Base-by-base conservation (phyloP, 2,113 vertebrate species). In the Cololabis saira region DNA sequence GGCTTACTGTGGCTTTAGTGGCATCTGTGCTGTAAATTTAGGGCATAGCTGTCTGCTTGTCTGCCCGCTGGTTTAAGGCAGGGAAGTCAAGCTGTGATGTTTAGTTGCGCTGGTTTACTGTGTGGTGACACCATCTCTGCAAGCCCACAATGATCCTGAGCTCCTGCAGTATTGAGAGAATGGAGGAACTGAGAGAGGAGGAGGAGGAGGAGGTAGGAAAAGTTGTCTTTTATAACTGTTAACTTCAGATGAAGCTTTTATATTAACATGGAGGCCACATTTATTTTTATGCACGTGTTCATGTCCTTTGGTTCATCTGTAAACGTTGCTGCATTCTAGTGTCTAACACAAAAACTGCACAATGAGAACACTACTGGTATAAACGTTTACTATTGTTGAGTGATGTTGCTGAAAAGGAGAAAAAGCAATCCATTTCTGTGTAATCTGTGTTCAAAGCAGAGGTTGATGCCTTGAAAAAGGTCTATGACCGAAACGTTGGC, bases 1-100 rank as follows among this genome's bases (percentile, higher is more conserved):
- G 72, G 88, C 85, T 89, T 89, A 91, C 60, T 8, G 3, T 82
- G 84, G 87, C 90, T 89, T 87, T 87, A 83, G 84, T 87, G 79
- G 84, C 90, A 82, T 88, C 87, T 90, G 87, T 78, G 76, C 81
- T 6, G 72, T 68, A 80, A 75, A 87, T 87, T 66, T 84, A 88
- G 84, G 90, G 65, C 87, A 84, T 76, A 44, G 86, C 67, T 63
- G 77, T 84, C 74, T 62, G 71, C 64, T 56, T 37, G 73, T 82
- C 72, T 52, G 82, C 42, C 52, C 1, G 15, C 22, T 70, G 63
- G n/a, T 87, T 83, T 83, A 85, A 80, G 84, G 50, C 47, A 51
- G 17, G 12, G 3, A 54, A 59, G 21, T 55, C 43, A 45, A 56
- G 65, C 76, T 42, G 56, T 18, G 50, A 48, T 30, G 55, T 65